Evolutionary conservation across 2,113 vertebrate species (phyloP), one percentile per base, ranked within the genome.

Genomic region (Clupea harengus): DNA sequence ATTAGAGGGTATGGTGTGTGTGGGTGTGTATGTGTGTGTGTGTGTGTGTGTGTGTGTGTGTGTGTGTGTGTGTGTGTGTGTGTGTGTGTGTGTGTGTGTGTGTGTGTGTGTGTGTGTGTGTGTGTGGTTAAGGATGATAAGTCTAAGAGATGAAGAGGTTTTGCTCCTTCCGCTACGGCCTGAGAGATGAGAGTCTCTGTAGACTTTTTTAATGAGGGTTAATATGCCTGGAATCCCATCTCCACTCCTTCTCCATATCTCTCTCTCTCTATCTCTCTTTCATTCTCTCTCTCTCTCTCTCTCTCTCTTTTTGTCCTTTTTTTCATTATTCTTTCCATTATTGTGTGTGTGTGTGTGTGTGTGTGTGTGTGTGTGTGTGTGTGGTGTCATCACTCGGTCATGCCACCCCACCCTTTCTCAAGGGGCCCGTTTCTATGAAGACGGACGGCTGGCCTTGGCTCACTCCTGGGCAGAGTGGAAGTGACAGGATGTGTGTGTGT

Each of bases 401-500:
- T 44, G 83, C 67, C 9, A 57, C 47, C 45, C 3, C 32, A 72
- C 82, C 83, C 83, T 46, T 72, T 87, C 84, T 86, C 90, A 89
- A 49, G 22, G 75, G 88, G 89, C 85, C 39, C 54, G 18, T 93
- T 89, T 88, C 93, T 89, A 91, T 92, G 90, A 91, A 86, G 89
- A 92, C 88, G 8, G 64, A 72, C 25, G 18, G 81, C 80, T 60
- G 87, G 88, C 90, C 92, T 88, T 67, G 88, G 87, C 88, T 86
- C 13, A 0, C 87, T 88, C 86, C 82, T 7, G 3, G 87, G 84
- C 82, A 89, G 89, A 88, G 91, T 83, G 89, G 86, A 89, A 91
- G 89, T 89, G 92, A 93, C 82, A 84, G 90, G 87, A 85, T 85
- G 81, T 90, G 85, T 91, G 86, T 90, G 91, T 84, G 88, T 82